Percentiles rank a stretch among this genome's conserved stretches.
These are phyloP conservation scores for Paradoxurus hermaphroditus DNA, from an alignment of 2,113 vertebrate species.

Conservation along the genomic window DNA sequence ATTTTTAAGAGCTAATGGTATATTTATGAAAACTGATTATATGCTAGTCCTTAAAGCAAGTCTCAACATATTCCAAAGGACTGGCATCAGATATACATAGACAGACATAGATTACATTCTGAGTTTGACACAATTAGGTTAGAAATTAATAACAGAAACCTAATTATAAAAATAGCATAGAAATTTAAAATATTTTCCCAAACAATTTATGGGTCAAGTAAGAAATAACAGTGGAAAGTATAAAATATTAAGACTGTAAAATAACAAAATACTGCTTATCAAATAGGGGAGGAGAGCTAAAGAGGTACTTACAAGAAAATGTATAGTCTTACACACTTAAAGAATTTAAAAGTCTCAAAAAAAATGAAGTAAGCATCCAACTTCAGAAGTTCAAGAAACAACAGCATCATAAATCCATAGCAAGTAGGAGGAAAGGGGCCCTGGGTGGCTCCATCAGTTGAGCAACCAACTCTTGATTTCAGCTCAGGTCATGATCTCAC, in stretches of 20 bases:
- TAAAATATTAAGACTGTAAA: neutral
- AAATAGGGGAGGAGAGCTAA: neutral
- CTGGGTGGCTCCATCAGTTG: too few species aligned
- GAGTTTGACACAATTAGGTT: neutral
- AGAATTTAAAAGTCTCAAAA: neutral
- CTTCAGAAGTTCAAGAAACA: neutral
- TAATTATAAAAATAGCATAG: neutral
- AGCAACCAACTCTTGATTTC: too few species aligned
- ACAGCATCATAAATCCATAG: neutral
- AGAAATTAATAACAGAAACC: neutral
- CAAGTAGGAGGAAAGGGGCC: neutral
- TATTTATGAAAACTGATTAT: neutral
- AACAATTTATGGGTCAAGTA: slow-evolving; percentile 12
- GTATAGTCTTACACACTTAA: neutral
- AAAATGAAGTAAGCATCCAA: neutral
- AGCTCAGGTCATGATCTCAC: too few species aligned
- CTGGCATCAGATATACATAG: neutral
- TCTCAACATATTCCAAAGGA: neutral
- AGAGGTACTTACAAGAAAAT: neutral
- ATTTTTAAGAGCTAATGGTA: neutral
- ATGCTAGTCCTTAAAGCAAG: neutral
- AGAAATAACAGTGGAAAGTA: neutral
- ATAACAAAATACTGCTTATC: neutral
- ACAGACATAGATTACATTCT: neutral
- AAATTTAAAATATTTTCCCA: neutral